Base-by-base conservation (phyloP, 2,888 invertebrate species). In the Nysson spinosus region DNA sequence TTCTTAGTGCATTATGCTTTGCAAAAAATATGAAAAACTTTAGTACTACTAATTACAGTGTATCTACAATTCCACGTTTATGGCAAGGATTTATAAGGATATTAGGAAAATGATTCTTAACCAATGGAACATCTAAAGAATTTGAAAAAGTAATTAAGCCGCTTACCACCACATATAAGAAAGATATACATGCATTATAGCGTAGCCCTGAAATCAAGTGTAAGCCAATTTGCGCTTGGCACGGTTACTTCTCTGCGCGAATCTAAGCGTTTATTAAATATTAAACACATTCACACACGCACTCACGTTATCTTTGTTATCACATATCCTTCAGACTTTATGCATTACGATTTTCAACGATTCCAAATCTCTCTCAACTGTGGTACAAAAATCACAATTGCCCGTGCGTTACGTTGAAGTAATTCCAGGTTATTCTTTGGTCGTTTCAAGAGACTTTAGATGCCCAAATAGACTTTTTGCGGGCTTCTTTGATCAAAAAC, bases 381-480 rank as follows among this genome's bases (percentile, higher is more conserved):
- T 16, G 24, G 22, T 20, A 37, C 17, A 22, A 51, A 35, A 50
- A 52, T 55, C 49, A 52, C 24, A 40, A n/a, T 49, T 37, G 20
- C 12, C 11, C 22, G n/a, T 39, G 16, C 6, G 4, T 1, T 9
- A 44, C 16, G 14, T 16, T 9, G 17, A 26, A 5, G 9, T 7
- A 3, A 37, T 14, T 37, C 34, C 49, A 16, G 28, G 24, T 11
- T 56, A 55, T 32, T 73, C 75, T 69, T 74, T 74, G 72, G 72
- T 74, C 40, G 32, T 37, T 44, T 57, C 35, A 7, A 55, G 26
- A 61, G 56, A 69, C 57, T 71, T 57, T 63, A 54, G 62, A 64
- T 61, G 54, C 20, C 40, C 54, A 17, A 46, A n/a, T n/a, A n/a
- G n/a, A n/a, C n/a, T n/a, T n/a, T 34, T 47, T 47, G 16, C 20